Conservation (phyloP, 2,888 invertebrate genomes). For the Yponomeuta cagnagella region DNA sequence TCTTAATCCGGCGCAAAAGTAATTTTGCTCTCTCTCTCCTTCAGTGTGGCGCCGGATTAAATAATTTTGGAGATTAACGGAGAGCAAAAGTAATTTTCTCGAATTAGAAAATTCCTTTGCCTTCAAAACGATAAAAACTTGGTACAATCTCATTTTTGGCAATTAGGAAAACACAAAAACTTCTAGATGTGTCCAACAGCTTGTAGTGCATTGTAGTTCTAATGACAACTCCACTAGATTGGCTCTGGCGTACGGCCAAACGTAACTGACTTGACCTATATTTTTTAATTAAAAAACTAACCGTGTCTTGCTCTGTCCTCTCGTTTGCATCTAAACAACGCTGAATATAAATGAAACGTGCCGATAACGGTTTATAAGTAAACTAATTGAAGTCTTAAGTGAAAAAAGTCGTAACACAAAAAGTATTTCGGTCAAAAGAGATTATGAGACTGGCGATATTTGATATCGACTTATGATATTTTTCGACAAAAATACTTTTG, state of each 20-base stretch:
- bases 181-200: neutral
- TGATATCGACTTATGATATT: too few relatives aligned
- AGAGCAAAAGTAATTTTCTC: too few relatives aligned
- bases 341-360: neutral
- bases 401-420: too few relatives aligned
- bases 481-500: too few relatives aligned
- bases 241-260: neutral
- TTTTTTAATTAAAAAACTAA: slow-evolving; percentile 4
- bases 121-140: too few relatives aligned
- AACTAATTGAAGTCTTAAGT: neutral
- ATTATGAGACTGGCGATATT: too few relatives aligned
- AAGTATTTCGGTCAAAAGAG: too few relatives aligned
- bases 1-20: too few relatives aligned
- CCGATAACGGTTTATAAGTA: neutral
- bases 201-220: neutral
- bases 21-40: too few relatives aligned
- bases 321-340: neutral
- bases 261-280: slow-evolving; percentile 1
- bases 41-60: too few relatives aligned
- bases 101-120: too few relatives aligned
- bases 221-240: neutral
- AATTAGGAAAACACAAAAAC: neutral
- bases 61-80: too few relatives aligned
- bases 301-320: neutral
- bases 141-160: neutral